Evolutionary conservation across 2,888 invertebrate genomes (phyloP).

Genomic region (Harmothoe impar): DNA sequence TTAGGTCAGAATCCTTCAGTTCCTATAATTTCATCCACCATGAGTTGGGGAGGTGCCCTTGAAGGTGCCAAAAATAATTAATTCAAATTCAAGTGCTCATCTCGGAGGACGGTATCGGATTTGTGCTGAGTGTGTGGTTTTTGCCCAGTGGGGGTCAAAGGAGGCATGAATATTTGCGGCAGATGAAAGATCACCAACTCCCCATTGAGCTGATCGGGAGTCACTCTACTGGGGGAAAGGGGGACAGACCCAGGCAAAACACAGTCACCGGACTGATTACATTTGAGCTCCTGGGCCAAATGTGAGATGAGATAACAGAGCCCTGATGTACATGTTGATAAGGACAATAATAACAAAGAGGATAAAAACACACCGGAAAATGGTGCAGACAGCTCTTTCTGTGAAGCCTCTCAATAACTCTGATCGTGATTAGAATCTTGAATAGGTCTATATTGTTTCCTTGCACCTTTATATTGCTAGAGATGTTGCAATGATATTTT

Average conservation of each 20-base stretch:
- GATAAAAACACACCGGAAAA: neutral
- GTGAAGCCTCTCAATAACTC: neutral
- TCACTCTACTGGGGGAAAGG: neutral
- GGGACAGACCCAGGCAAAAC: neutral
- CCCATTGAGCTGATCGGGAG: neutral
- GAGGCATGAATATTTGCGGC: neutral
- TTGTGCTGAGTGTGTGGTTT: neutral
- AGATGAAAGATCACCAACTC: neutral
- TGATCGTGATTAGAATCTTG: neutral
- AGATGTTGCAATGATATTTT: too few species aligned
- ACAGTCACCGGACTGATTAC: neutral
- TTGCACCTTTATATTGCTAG: too few species aligned
- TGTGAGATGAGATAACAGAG: constrained; percentile 14
- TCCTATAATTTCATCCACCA: too few species aligned
- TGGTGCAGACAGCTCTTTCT: neutral
- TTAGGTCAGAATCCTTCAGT: too few species aligned
- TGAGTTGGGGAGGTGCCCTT: neutral
- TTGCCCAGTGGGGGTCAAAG: neutral
- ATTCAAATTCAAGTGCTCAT: neutral
- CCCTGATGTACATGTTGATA: neutral
- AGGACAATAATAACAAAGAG: neutral
- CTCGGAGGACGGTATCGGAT: neutral
- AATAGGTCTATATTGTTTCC: neutral
- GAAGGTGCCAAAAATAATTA: neutral
- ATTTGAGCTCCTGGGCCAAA: constrained; percentile 15